Conservation (phyloP, 2,888 invertebrate genomes). For the Salpingus planirostris region DNA sequence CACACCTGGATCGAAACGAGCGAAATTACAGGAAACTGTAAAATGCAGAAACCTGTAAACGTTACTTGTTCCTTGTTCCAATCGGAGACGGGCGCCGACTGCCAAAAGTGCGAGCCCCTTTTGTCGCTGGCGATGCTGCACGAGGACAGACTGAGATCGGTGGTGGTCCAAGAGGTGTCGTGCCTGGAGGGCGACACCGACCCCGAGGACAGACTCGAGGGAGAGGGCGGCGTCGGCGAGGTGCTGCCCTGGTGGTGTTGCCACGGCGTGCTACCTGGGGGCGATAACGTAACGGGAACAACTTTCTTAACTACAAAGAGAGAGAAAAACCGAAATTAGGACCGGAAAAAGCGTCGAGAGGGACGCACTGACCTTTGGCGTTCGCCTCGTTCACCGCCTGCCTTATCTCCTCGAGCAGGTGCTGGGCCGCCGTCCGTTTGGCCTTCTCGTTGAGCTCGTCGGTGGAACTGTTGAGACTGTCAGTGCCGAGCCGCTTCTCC, state of each 20-base stretch:
- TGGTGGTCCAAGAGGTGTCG: conserved; percentile 47
- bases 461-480: conserved; percentile 47
- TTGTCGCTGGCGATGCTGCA: conserved; percentile 57
- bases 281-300: conserved; percentile 53
- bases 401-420: conserved; percentile 78
- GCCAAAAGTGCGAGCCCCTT: conserved; percentile 56
- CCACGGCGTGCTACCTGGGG: conserved; percentile 55
- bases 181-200: conserved; percentile 47
- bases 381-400: conserved; percentile 84
- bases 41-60: background rate
- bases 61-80: conserved; percentile 74
- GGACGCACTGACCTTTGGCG: conserved; percentile 58
- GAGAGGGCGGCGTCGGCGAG: conserved; percentile 50
- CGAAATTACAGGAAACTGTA: background rate
- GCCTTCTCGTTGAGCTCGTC: conserved; percentile 52
- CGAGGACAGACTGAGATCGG: conserved; percentile 51
- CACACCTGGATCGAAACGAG: conserved; percentile 75
- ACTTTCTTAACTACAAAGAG: conserved; percentile 53
- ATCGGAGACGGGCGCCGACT: conserved; percentile 61
- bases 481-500: conserved; percentile 58
- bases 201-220: conserved; percentile 57
- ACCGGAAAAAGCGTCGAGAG: no score
- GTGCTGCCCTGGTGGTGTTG: conserved; percentile 43
- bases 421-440: conserved; percentile 63
- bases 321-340: conserved; percentile 3